Evolutionary conservation across 1,140 invertebrate genomes (phyloP).

Genomic region (Coptotermes formosanus): DNA sequence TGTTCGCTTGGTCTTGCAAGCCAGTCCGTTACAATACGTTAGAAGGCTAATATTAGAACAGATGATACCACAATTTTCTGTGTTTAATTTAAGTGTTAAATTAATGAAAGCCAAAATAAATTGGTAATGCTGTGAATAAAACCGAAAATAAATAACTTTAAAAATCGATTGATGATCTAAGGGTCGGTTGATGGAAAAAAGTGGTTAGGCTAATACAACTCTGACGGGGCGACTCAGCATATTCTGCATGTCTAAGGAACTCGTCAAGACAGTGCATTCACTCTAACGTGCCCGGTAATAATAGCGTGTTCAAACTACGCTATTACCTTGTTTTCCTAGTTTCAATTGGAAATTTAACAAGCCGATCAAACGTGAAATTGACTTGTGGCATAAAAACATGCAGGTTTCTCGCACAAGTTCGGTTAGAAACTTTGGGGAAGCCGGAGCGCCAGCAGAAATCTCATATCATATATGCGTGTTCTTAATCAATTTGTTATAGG

Average conservation of each 20-base stretch:
- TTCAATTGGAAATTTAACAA: conserved; percentile 29
- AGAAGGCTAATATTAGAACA: not conserved
- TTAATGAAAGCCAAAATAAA: conserved; percentile 12
- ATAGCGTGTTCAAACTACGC: not conserved
- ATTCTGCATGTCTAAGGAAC: not conserved
- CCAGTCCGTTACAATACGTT: too few relatives aligned
- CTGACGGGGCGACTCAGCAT: not conserved
- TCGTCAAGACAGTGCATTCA: conserved; percentile 2
- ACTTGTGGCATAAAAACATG: not conserved
- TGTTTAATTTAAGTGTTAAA: conserved; percentile 10
- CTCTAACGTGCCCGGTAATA: not conserved
- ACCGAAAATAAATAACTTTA: not conserved
- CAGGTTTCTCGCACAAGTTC: not conserved
- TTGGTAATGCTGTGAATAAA: not conserved
- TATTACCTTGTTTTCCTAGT: conserved; percentile 29
- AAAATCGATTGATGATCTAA: conserved; percentile 9
- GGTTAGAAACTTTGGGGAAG: not conserved
- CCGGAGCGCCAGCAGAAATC: too few relatives aligned
- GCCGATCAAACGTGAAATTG: conserved; percentile 31
- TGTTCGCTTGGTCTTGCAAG: too few relatives aligned
- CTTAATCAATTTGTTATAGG: too few relatives aligned
- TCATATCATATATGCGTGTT: too few relatives aligned
- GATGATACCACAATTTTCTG: not conserved
- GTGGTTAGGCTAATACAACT: not conserved
- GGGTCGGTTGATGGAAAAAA: not conserved